phyloP scores from a whole-genome alignment of 2,888 invertebrate genomes.

The Peribatodes rhomboidaria region DNA sequence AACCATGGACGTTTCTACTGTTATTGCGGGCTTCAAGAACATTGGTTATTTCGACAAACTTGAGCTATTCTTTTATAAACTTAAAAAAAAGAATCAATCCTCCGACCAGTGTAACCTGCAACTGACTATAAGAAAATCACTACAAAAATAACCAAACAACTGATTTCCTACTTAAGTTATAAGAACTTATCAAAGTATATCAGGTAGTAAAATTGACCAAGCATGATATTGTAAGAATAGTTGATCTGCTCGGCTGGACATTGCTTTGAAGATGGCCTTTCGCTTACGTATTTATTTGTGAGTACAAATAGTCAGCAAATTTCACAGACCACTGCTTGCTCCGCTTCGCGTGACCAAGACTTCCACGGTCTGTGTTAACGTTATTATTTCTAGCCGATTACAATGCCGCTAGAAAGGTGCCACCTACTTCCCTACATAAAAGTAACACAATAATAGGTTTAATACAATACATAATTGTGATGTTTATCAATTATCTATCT shows the following conservation, averaged over 20 bases:
- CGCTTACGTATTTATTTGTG: not conserved
- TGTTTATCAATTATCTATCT: too few species aligned
- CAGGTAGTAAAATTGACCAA: constrained; percentile 2
- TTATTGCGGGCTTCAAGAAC: constrained; percentile 36
- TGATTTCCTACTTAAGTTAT: not conserved
- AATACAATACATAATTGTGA: not conserved
- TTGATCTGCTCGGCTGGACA: not conserved
- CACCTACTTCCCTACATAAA: constrained; percentile 28
- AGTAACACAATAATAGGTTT: not conserved
- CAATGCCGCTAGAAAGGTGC: constrained; percentile 25
- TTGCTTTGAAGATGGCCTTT: constrained; percentile 10
- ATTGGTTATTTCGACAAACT: not conserved
- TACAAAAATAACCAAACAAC: too few species aligned
- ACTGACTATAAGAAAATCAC: too few species aligned
- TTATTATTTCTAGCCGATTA: constrained; percentile 27
- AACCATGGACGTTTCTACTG: constrained; percentile 56
- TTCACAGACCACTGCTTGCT: constrained; percentile 14
- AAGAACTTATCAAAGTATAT: not conserved
- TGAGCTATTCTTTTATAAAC: not conserved
- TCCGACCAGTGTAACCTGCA: too few species aligned
- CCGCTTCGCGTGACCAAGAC: constrained; percentile 29
- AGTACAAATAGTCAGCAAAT: constrained; percentile 2
- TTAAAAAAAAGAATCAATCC: not conserved
- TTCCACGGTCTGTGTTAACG: constrained; percentile 28
- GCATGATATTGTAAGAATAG: not conserved